Percentiles rank a stretch among this genome's conserved stretches.
These are phyloP conservation scores for Artibeus jamaicensis DNA, from an alignment of 2,797 vertebrate species.

Conservation along the genomic window DNA sequence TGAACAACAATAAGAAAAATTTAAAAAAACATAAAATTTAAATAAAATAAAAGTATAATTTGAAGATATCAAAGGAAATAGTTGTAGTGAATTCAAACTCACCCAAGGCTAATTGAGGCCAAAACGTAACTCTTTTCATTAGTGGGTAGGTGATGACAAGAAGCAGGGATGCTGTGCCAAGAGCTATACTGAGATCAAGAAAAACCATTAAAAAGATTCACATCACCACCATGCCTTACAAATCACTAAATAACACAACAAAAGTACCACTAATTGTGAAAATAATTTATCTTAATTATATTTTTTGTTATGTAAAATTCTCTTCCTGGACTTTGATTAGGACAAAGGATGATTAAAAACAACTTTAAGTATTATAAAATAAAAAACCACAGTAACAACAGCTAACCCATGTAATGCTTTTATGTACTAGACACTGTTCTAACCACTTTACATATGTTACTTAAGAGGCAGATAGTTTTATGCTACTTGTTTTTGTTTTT, in stretches of 20 bases:
- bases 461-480: neutral
- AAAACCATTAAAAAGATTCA: neutral
- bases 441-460: neutral
- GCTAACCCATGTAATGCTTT: neutral
- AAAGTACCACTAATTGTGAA: neutral
- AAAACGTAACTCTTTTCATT: constrained; percentile 98
- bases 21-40: no score
- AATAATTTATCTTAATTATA: neutral
- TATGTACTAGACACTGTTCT: neutral
- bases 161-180: constrained; percentile 92
- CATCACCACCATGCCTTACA: neutral
- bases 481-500: neutral
- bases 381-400: neutral
- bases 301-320: neutral
- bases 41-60: neutral
- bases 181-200: constrained; percentile 85
- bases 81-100: constrained; percentile 53
- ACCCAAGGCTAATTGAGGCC: constrained; percentile 96
- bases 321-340: neutral
- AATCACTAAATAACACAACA: neutral
- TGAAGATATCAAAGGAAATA: neutral
- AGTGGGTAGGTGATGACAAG: constrained; percentile 94
- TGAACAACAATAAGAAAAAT: no score
- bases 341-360: neutral
- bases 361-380: neutral